Percentiles rank a stretch among this genome's conserved stretches.
Conservation (phyloP, 92 coral and sea anemone species). For the Palythoa heliodiscus region DNA sequence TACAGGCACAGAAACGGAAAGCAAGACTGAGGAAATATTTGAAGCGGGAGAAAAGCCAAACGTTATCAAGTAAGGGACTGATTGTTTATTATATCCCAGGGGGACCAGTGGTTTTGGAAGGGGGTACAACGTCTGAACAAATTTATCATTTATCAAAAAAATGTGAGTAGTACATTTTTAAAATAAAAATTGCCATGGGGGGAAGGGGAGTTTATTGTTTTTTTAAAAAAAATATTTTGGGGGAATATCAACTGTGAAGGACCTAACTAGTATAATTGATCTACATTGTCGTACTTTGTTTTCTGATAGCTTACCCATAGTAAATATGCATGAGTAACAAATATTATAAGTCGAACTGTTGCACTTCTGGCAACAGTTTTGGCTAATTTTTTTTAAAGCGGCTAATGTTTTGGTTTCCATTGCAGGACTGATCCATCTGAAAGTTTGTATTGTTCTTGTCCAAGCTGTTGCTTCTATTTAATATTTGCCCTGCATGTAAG, state of each 20-base stretch:
- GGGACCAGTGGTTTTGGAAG: background rate
- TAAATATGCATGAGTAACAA: background rate
- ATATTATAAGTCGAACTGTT: background rate
- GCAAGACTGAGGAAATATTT: conserved; percentile 14
- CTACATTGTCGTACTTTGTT: conserved; percentile 6
- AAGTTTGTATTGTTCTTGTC: conserved; percentile 55
- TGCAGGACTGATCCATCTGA: conserved; percentile 43
- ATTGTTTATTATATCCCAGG: background rate
- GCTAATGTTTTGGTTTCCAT: conserved; percentile 32
- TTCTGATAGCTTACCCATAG: background rate
- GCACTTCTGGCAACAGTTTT: background rate
- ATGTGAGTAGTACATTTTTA: background rate
- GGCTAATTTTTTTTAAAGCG: background rate
- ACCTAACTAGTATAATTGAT: background rate
- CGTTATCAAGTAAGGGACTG: conserved; percentile 1
- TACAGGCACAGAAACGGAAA: conserved; percentile 41
- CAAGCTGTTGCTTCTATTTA: conserved; percentile 60
- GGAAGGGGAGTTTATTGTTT: background rate
- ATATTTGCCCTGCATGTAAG: conserved; percentile 60
- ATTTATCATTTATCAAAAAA: too few relatives aligned
- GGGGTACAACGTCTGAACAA: background rate
- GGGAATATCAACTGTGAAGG: background rate
- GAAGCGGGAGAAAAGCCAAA: conserved; percentile 32
- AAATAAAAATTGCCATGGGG: background rate
- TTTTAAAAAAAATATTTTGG: too few relatives aligned